Conservation (phyloP, 1,140 invertebrate genomes). For the Micrasema longulum region DNA sequence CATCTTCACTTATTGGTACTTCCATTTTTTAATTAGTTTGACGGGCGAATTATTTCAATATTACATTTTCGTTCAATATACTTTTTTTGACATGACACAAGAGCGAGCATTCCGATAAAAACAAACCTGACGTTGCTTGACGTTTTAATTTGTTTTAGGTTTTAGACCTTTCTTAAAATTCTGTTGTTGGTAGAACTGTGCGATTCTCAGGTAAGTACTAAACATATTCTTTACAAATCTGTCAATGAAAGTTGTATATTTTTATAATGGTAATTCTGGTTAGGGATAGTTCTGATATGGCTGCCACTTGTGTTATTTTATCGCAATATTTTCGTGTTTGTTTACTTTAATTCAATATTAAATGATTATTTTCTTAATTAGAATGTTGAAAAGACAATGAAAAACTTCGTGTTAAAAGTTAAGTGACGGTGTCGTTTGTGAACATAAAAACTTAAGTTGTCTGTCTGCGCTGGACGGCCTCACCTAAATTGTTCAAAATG, state of each 20-base stretch:
- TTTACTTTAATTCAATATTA: conserved; percentile 40
- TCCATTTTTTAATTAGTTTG: conserved; percentile 57
- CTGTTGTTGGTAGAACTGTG: background rate
- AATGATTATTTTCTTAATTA: conserved; percentile 28
- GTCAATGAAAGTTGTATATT: conserved; percentile 37
- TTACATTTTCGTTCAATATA: conserved; percentile 2
- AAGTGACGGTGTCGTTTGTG: conserved; percentile 39
- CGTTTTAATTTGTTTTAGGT: conserved; percentile 12
- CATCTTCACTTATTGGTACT: conserved; percentile 68
- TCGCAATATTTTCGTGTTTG: conserved; percentile 48
- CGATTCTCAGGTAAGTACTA: background rate
- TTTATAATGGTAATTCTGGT: conserved; percentile 31
- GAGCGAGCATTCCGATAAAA: background rate
- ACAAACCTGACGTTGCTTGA: conserved; percentile 13
- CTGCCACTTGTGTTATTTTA: conserved; percentile 49
- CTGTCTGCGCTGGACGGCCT: conserved; percentile 41
- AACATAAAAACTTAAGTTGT: conserved; percentile 34
- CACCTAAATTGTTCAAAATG: conserved; percentile 63
- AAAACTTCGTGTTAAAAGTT: conserved; percentile 24
- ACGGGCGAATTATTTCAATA: no score
- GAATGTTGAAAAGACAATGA: conserved; percentile 39
- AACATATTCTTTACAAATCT: conserved; percentile 8
- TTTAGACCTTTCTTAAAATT: background rate
- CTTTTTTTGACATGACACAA: conserved; percentile 3
- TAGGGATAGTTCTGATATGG: conserved; percentile 44